These are phyloP conservation scores for Oligia fasciuncula DNA, from an alignment of 2,888 invertebrate species.

Conservation along the genomic window DNA sequence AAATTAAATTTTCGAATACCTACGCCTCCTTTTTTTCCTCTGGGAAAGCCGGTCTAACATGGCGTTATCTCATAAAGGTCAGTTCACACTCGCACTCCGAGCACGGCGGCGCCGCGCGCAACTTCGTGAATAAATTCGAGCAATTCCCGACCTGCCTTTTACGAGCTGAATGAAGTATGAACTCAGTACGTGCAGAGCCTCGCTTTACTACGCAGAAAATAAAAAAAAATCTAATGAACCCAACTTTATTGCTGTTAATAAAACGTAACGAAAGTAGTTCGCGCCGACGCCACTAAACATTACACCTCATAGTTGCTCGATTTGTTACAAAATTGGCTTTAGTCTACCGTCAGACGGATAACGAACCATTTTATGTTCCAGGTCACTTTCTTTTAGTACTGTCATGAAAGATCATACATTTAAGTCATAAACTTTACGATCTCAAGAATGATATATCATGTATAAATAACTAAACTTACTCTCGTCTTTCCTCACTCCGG, in stretches of 20 bases:
- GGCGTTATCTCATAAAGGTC: slow-evolving; percentile 63
- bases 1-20: slow-evolving; percentile 57
- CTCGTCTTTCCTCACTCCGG: slow-evolving; percentile 15
- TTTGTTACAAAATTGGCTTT: slow-evolving; percentile 66
- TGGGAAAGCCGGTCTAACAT: slow-evolving; percentile 45
- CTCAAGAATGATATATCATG: slow-evolving; percentile 27
- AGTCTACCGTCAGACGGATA: slow-evolving; percentile 51
- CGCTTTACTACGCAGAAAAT: slow-evolving; percentile 80
- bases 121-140: slow-evolving; percentile 81
- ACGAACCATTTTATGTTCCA: slow-evolving; percentile 60
- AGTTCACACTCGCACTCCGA: slow-evolving; percentile 63
- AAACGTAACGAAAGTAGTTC: slow-evolving; percentile 78
- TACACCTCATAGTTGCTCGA: slow-evolving; percentile 71
- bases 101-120: slow-evolving; percentile 53
- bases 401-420: slow-evolving; percentile 60
- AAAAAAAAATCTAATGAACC: slow-evolving; percentile 85
- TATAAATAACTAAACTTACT: slow-evolving; percentile 18
- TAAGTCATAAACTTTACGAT: slow-evolving; percentile 56
- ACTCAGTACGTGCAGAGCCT: slow-evolving; percentile 78
- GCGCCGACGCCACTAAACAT: slow-evolving; percentile 70
- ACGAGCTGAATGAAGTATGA: slow-evolving; percentile 82
- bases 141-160: slow-evolving; percentile 79
- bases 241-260: slow-evolving; percentile 80
- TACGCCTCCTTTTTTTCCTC: slow-evolving; percentile 19
- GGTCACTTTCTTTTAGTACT: slow-evolving; percentile 63